phyloP scores from a whole-genome alignment of 2,113 vertebrate genomes.

The Gnathonemus echidnorhynchus region DNA sequence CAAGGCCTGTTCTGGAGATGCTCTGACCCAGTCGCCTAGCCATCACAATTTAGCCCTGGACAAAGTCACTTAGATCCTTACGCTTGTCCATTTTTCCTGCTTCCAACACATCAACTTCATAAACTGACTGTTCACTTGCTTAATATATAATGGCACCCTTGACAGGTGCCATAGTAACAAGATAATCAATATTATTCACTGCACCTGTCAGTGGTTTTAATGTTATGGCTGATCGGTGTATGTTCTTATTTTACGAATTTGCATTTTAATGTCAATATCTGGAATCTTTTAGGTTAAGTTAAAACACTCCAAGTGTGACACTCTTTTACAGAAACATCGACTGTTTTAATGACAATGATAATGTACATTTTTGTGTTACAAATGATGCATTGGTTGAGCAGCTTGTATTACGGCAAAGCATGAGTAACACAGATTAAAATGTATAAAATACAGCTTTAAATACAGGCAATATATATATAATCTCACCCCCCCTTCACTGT shows the following conservation, averaged over 20 bases:
- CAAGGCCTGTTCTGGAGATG: background rate
- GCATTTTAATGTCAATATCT: background rate
- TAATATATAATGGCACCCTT: background rate
- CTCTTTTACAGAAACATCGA: background rate
- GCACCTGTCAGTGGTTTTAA: background rate
- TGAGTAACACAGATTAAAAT: background rate
- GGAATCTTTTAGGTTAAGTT: background rate
- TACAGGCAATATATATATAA: background rate
- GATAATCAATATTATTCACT: background rate
- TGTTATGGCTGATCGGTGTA: background rate
- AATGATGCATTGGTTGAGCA: background rate
- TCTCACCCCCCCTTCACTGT: background rate
- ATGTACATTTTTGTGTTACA: background rate
- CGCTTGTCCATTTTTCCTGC: background rate
- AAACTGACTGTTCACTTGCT: background rate
- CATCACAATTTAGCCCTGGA: background rate
- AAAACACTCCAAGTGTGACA: background rate
- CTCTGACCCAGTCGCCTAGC: background rate
- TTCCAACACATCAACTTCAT: background rate
- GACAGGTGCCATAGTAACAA: background rate
- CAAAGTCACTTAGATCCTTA: background rate
- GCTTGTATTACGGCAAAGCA: background rate
- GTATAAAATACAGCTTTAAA: background rate
- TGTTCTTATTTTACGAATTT: background rate
- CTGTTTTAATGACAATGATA: background rate